Percentiles rank a stretch among this genome's conserved stretches.
Conservation (phyloP, 1,140 invertebrate species). For the Tribolium madens region DNA sequence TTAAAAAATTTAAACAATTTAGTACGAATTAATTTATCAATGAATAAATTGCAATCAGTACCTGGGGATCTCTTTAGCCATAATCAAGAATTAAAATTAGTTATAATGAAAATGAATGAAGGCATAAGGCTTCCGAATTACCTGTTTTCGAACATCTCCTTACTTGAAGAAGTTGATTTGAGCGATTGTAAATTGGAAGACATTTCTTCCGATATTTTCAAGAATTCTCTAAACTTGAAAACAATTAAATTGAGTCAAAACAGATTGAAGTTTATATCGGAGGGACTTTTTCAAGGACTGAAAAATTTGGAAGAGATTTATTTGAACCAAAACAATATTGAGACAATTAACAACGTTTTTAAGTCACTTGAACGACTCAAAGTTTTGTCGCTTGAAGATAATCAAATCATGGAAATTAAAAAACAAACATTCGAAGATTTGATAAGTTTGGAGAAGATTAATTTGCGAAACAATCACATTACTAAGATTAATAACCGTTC, state of each 20-base stretch:
- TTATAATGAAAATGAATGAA: background rate
- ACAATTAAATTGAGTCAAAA: slow-evolving; percentile 34
- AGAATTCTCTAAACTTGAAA: slow-evolving; percentile 64
- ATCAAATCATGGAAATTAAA: slow-evolving; percentile 19
- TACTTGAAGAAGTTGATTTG: background rate
- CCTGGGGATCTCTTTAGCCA: background rate
- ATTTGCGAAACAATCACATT: slow-evolving; percentile 43
- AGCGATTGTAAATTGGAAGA: background rate
- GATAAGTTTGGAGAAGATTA: slow-evolving; percentile 20
- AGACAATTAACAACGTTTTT: background rate
- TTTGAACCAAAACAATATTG: slow-evolving; percentile 20
- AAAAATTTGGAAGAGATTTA: slow-evolving; percentile 10
- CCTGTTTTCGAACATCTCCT: background rate
- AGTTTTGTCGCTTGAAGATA: slow-evolving; percentile 37
- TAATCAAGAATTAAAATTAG: background rate
- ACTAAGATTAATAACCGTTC: background rate
- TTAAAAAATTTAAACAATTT: background rate
- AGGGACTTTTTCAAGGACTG: background rate
- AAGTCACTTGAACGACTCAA: background rate
- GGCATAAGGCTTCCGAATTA: background rate
- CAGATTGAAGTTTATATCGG: background rate
- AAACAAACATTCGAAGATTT: slow-evolving; percentile 22
- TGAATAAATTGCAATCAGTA: background rate
- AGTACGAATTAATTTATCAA: background rate
- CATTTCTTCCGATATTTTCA: slow-evolving; percentile 28